phyloP scores from a whole-genome alignment of 2,113 vertebrate species.

The Boulengeromyrus knoepffleri region DNA sequence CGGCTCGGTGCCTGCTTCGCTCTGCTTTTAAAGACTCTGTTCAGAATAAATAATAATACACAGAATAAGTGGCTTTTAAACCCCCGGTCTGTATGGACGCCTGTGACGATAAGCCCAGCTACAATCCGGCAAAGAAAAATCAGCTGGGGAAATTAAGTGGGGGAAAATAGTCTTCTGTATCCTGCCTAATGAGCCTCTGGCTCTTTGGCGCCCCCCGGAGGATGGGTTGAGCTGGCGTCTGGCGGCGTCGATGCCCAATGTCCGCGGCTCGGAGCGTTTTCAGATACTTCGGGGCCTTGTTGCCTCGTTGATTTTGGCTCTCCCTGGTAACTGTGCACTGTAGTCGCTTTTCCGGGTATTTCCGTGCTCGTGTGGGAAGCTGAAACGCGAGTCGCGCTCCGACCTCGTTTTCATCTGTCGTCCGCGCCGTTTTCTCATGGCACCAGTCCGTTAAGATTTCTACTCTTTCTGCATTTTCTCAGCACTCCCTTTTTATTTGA shows the following conservation, averaged over 20 bases:
- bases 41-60: slow-evolving; percentile 43
- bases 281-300: neutral
- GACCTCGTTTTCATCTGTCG: neutral
- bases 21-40: slow-evolving; percentile 33
- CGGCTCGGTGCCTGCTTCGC: slow-evolving; percentile 28
- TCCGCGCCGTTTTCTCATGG: neutral
- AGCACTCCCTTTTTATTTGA: neutral
- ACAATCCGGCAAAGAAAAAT: slow-evolving; percentile 26
- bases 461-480: neutral
- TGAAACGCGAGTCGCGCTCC: neutral
- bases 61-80: slow-evolving; percentile 32
- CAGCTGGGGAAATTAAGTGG: slow-evolving; percentile 37
- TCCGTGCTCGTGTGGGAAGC: neutral
- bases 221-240: neutral
- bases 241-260: neutral
- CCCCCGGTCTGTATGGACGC: slow-evolving; percentile 14
- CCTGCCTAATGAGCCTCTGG: neutral
- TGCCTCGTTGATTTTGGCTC: neutral
- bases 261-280: neutral
- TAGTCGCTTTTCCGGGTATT: neutral
- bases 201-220: neutral
- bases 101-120: slow-evolving; percentile 19
- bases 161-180: slow-evolving; percentile 22
- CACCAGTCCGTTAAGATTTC: neutral
- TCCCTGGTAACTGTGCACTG: neutral